These are phyloP conservation scores for Sorex araneus DNA, from an alignment of 2,113 vertebrate genomes.

Conservation along the genomic window DNA sequence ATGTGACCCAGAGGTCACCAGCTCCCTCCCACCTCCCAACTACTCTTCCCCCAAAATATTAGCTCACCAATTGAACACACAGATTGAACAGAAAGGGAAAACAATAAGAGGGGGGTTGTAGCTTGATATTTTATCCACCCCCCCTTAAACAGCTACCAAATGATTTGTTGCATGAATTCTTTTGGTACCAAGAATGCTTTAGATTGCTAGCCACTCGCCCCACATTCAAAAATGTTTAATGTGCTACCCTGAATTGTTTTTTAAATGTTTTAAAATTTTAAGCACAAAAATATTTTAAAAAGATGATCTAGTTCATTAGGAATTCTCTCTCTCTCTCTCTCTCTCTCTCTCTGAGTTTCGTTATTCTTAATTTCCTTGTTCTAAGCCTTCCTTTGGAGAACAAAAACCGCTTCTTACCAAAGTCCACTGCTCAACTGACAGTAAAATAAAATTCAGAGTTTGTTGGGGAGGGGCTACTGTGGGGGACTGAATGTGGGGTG, in stretches of 20 bases:
- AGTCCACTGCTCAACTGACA: neutral
- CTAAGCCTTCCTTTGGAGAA: neutral
- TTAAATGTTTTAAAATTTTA: no score
- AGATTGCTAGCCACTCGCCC: neutral
- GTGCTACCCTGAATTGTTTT: no score
- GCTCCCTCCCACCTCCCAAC: neutral
- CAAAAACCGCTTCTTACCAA: conserved; percentile 30
- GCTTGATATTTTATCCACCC: neutral
- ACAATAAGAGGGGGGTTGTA: neutral
- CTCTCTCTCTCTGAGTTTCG: no score
- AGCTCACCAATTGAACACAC: neutral
- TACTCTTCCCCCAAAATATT: neutral
- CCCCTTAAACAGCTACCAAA: neutral
- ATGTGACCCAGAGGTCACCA: neutral
- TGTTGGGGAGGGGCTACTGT: neutral
- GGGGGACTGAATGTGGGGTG: neutral
- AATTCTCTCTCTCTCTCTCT: neutral
- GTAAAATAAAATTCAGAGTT: conserved; percentile 16
- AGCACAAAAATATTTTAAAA: no score
- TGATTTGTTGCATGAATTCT: conserved; percentile 18
- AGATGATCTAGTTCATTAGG: no score
- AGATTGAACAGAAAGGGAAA: neutral
- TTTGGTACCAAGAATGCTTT: neutral
- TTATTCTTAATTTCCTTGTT: neutral
- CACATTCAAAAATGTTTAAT: no score